Conservation (phyloP, 2,888 invertebrate species). For the Linnaemya vulpina region DNA sequence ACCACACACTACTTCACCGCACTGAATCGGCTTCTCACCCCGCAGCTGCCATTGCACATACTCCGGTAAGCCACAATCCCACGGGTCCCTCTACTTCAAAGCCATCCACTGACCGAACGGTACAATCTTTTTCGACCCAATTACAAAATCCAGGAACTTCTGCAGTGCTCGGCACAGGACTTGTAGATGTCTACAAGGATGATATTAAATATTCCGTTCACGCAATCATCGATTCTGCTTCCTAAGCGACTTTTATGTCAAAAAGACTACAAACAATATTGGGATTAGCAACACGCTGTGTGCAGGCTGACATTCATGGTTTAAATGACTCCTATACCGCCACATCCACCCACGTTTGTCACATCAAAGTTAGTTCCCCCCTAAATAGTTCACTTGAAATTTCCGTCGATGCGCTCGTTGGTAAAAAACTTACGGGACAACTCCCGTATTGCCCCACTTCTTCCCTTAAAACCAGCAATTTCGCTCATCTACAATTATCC, state of each 20-base stretch:
- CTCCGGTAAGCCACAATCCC: not conserved
- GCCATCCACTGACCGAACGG: not conserved
- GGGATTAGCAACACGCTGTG: not conserved
- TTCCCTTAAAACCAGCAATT: not conserved
- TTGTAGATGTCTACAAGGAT: not conserved
- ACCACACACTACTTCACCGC: not conserved
- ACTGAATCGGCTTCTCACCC: not conserved
- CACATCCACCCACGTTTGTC: not conserved
- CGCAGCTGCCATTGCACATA: not conserved
- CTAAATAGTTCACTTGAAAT: not conserved
- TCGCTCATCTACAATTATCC: too few species aligned
- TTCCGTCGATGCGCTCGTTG: not conserved
- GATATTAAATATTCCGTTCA: not conserved
- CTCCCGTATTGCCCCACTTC: not conserved
- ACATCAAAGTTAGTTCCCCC: not conserved
- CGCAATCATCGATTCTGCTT: not conserved
- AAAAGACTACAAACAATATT: not conserved
- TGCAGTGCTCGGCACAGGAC: not conserved
- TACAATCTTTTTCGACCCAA: not conserved
- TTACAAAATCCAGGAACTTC: not conserved
- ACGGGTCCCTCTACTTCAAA: not conserved
- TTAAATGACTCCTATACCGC: not conserved
- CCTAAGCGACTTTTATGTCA: not conserved
- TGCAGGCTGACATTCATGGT: not conserved
- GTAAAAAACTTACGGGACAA: not conserved